Evolutionary conservation across 1,140 invertebrate genomes (phyloP).

Genomic region (Ptiloglossa arizonensis): DNA sequence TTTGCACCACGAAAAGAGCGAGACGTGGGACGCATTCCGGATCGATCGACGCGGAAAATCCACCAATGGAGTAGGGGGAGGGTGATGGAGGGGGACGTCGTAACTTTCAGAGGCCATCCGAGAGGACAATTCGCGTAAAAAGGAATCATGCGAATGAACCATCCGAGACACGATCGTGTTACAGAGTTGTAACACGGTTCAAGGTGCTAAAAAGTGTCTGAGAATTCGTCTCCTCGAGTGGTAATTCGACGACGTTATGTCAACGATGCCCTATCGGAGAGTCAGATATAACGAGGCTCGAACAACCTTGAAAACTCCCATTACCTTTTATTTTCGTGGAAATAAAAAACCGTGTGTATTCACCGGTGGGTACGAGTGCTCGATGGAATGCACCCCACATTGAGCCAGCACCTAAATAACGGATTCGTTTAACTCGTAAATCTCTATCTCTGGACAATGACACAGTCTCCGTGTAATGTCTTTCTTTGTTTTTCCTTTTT

Average conservation of each 20-base stretch:
- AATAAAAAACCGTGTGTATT: no score
- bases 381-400: no score
- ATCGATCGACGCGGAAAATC: background rate
- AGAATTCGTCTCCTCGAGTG: background rate
- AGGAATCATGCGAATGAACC: background rate
- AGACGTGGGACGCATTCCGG: no score
- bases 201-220: background rate
- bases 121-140: slow-evolving; percentile 12
- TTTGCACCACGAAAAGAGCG: background rate
- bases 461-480: no score
- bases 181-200: background rate
- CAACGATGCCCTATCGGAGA: background rate
- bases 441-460: no score
- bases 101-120: slow-evolving; percentile 16
- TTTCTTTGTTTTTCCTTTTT: no score
- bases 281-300: background rate
- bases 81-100: no score
- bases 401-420: no score
- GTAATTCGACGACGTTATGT: background rate
- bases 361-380: no score
- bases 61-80: background rate
- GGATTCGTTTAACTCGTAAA: no score
- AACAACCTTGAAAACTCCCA: background rate
- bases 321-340: no score
- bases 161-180: slow-evolving; percentile 7